Conservation (phyloP, 2,797 vertebrate genomes). For the Chaetophractus vellerosus region DNA sequence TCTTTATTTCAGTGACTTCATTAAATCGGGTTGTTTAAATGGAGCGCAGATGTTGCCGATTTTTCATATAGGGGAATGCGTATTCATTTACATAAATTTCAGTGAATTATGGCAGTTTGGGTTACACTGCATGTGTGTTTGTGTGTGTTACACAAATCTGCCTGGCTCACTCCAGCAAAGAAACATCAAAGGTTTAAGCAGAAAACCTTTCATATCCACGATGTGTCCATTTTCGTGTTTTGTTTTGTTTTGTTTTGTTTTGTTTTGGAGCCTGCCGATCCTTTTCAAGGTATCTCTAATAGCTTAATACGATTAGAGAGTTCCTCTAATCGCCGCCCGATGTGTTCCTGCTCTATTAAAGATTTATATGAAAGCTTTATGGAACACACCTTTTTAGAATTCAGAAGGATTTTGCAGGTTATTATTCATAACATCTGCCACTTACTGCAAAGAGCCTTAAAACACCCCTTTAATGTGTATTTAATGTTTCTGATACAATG, state of each 20-base stretch:
- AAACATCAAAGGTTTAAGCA: neutral
- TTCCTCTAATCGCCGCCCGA: slow-evolving; percentile 83
- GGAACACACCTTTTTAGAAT: slow-evolving; percentile 86
- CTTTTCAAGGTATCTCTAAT: slow-evolving; percentile 84
- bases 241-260: slow-evolving; percentile 65
- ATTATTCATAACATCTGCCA: slow-evolving; percentile 91
- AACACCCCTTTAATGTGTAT: slow-evolving; percentile 87
- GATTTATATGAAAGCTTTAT: slow-evolving; percentile 89
- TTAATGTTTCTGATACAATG: slow-evolving; percentile 87
- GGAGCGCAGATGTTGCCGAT: slow-evolving; percentile 82
- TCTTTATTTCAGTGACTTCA: slow-evolving; percentile 80
- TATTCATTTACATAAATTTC: slow-evolving; percentile 86
- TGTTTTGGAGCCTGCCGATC: slow-evolving; percentile 78
- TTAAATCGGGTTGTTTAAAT: slow-evolving; percentile 84
- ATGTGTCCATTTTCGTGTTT: slow-evolving; percentile 53
- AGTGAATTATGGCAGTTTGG: slow-evolving; percentile 71
- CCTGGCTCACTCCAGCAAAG: neutral
- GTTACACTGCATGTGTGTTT: neutral
- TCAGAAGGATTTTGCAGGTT: slow-evolving; percentile 87
- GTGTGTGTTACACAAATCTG: neutral
- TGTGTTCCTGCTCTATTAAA: slow-evolving; percentile 84
- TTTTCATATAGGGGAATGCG: slow-evolving; percentile 72
- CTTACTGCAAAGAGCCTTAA: slow-evolving; percentile 87
- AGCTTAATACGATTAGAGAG: slow-evolving; percentile 82
- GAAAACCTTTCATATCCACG: slow-evolving; percentile 18